Base-by-base conservation (phyloP, 2,888 invertebrate genomes). In the Agriopis marginaria region DNA sequence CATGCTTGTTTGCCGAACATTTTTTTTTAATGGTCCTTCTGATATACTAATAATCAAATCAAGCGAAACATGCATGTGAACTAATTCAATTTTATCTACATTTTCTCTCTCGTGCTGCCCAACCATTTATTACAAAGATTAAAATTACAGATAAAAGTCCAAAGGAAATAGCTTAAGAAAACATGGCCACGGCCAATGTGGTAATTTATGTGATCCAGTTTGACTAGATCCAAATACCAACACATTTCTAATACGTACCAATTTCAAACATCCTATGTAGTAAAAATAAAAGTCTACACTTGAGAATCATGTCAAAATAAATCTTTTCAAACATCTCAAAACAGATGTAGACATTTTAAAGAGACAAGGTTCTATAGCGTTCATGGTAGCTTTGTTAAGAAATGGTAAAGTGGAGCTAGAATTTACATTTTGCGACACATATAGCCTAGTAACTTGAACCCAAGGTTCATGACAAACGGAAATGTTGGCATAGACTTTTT, bases 101-200 rank as follows among this genome's bases (percentile, higher is more conserved):
- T 4, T n/a, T 23, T 32, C 17, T 47, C 23, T 53, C 54, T 59
- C 53, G 62, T 62, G 66, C 61, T 44, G 44, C 17, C 23, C 47
- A 50, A 49, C 55, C 60, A 60, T 67, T 55, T 50, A 66, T 62
- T 61, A 62, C 14, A 56, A 55, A 63, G 66, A 67, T 67, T 47
- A 50, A 64, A 63, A 72, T 51, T 60, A 66, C 47, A 65, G 72
- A 72, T 73, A 64, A 68, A 65, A 60, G 9, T 56, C 50, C 62
- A 62, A 59, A 72, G 72, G 73, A 74, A 76, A 75, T 75, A 62
- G 68, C 60, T 65, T 70, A 72, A 66, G 72, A 44, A 63, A 73
- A 73, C 68, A 68, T 64, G 54, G 55, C 65, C 69, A 70, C 70
- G 72, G 68, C 63, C 67, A 71, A 49, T 45, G 44, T 47, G 53